Evolutionary conservation across 2,797 vertebrate species (phyloP).

Genomic region (Corythornis leucogaster): DNA sequence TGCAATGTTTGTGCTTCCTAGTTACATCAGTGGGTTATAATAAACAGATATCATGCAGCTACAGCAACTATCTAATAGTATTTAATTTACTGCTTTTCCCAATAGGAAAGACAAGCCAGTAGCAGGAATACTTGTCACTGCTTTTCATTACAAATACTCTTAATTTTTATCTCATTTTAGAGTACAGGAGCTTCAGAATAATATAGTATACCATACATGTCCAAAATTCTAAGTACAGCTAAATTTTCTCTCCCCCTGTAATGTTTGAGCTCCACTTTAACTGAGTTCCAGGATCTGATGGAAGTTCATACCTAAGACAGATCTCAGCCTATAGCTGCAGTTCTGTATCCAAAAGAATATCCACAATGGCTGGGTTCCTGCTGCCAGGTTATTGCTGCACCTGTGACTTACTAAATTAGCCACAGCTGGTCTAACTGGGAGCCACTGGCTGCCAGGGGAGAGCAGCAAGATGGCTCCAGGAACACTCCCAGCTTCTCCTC

Average conservation of each 20-base stretch:
- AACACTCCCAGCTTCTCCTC: neutral
- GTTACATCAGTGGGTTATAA: conserved; percentile 62
- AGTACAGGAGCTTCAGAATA: neutral
- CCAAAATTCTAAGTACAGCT: neutral
- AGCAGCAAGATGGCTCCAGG: neutral
- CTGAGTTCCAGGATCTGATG: neutral
- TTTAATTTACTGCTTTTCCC: conserved; percentile 42
- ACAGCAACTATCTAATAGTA: conserved; percentile 43
- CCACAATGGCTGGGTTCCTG: conserved; percentile 13
- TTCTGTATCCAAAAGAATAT: neutral
- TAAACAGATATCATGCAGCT: conserved; percentile 46
- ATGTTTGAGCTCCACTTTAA: neutral
- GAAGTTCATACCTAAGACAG: neutral
- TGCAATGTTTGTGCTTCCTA: conserved; percentile 62
- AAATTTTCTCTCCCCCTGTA: neutral
- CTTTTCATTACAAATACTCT: conserved; percentile 6
- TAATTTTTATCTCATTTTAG: conserved; percentile 12
- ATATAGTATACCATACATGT: neutral
- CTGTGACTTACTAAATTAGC: conserved; percentile 62
- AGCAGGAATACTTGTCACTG: conserved; percentile 25
- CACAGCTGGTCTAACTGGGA: conserved; percentile 47
- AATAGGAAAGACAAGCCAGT: conserved; percentile 30
- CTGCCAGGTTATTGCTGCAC: conserved; percentile 61
- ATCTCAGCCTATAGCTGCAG: neutral
- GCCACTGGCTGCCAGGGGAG: neutral